A percentile compares a stretch with the other conserved stretches of the same genome.
Conservation (phyloP, 2,797 vertebrate species). For the Acrocephalus scirpaceus region DNA sequence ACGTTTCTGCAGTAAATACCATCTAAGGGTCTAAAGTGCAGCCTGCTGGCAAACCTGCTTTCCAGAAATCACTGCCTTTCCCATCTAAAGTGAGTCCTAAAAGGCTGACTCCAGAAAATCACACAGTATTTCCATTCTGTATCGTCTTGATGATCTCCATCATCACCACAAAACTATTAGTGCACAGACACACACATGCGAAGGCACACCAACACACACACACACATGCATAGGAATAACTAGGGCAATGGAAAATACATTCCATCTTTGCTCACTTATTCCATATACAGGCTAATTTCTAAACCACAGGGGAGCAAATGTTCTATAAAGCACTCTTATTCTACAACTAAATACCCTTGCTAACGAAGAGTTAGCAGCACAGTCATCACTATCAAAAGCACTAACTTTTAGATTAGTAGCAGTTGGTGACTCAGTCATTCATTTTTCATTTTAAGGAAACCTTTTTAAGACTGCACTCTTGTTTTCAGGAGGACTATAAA, state of each 20-base stretch:
- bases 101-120: slow-evolving; percentile 53
- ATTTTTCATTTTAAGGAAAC: slow-evolving; percentile 78
- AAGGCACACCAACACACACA: slow-evolving; percentile 25
- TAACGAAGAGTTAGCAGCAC: slow-evolving; percentile 56
- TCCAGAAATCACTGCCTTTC: slow-evolving; percentile 44
- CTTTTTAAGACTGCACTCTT: slow-evolving; percentile 74
- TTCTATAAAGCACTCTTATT: slow-evolving; percentile 58
- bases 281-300: slow-evolving; percentile 47
- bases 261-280: slow-evolving; percentile 59
- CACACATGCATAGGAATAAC: slow-evolving; percentile 6
- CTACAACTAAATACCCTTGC: slow-evolving; percentile 39
- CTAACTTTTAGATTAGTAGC: slow-evolving; percentile 71
- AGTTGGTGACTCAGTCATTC: slow-evolving; percentile 67
- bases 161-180: slow-evolving; percentile 51
- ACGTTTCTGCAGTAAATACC: slow-evolving; percentile 29
- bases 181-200: background rate
- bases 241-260: slow-evolving; percentile 19
- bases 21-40: slow-evolving; percentile 27
- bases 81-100: slow-evolving; percentile 11
- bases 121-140: slow-evolving; percentile 40
- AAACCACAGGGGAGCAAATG: slow-evolving; percentile 53
- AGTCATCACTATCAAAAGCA: slow-evolving; percentile 64
- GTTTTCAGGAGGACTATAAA: slow-evolving; percentile 74
- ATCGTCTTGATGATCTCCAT: slow-evolving; percentile 58
- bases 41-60: slow-evolving; percentile 36